Evolutionary conservation across 2,888 invertebrate genomes (phyloP).

Genomic region (Epistrophella euchroma): DNA sequence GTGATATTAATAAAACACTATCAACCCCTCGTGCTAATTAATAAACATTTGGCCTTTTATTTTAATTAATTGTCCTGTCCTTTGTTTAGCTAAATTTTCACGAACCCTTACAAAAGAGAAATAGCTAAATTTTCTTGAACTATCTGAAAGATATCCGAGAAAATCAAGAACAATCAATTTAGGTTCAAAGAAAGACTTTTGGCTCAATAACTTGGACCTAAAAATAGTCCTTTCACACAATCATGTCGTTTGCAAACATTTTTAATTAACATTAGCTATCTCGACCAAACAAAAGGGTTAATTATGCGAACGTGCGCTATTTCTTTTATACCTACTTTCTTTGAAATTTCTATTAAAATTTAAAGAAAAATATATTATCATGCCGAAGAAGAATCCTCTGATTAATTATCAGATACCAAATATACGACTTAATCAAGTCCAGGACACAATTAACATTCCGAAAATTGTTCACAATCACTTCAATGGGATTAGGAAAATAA

Average conservation of each 20-base stretch:
- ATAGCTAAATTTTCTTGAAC: background rate
- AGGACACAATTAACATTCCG: slow-evolving; percentile 37
- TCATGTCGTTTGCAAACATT: slow-evolving; percentile 1
- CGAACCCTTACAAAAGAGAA: background rate
- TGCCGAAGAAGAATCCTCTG: slow-evolving; percentile 31
- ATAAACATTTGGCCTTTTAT: slow-evolving; percentile 13
- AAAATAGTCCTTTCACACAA: background rate
- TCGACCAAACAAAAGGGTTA: slow-evolving; percentile 61
- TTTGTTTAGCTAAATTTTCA: slow-evolving; percentile 15
- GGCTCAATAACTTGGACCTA: slow-evolving; percentile 31
- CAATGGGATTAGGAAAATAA: slow-evolving; percentile 10
- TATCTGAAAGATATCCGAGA: slow-evolving; percentile 4
- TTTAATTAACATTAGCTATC: slow-evolving; percentile 19
- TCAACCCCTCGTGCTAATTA: background rate
- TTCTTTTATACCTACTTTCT: background rate
- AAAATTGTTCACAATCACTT: slow-evolving; percentile 48
- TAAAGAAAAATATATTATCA: slow-evolving; percentile 11
- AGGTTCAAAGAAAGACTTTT: slow-evolving; percentile 40
- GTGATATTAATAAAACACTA: background rate
- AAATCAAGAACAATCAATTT: slow-evolving; percentile 57
- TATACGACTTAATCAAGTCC: slow-evolving; percentile 51
- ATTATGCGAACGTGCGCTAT: slow-evolving; percentile 54
- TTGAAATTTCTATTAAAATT: slow-evolving; percentile 22
- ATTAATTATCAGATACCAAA: slow-evolving; percentile 56
- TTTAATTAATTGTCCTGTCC: slow-evolving; percentile 46